Percentiles rank a stretch among this genome's conserved stretches.
phyloP scores from a whole-genome alignment of 1,140 invertebrate species.

The Melanaphis sacchari region DNA sequence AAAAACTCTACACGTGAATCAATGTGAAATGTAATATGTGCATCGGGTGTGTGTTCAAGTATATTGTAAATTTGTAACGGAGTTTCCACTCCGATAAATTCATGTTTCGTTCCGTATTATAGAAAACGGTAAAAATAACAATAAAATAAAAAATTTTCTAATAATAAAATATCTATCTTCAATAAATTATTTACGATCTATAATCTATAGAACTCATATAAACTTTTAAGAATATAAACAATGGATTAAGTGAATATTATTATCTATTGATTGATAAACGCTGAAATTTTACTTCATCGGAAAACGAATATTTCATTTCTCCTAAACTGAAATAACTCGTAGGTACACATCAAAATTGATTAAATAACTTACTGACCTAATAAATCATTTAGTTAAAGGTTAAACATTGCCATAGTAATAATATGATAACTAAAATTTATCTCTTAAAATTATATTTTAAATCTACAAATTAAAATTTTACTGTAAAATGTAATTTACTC shows the following conservation, averaged over 20 bases:
- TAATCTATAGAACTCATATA: not conserved
- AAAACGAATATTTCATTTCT: no score
- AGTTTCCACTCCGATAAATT: not conserved
- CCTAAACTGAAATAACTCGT: no score
- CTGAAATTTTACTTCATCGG: not conserved
- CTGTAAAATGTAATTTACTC: not conserved
- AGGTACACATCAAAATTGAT: not conserved
- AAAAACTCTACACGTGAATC: not conserved
- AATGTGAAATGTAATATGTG: not conserved
- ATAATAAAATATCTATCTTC: not conserved
- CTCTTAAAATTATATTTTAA: not conserved
- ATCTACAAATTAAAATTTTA: not conserved
- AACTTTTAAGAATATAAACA: not conserved
- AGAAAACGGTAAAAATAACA: not conserved
- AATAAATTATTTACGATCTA: not conserved
- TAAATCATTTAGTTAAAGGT: not conserved
- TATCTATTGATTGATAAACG: not conserved
- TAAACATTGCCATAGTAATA: not conserved
- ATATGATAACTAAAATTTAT: not conserved
- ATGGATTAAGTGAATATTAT: not conserved
- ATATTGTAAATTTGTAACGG: not conserved
- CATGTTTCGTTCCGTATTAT: not conserved
- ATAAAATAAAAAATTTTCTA: not conserved
- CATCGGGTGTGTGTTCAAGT: not conserved
- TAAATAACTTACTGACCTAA: not conserved